Base-by-base conservation (phyloP, 2,797 vertebrate genomes). In the Amblyraja radiata region DNA sequence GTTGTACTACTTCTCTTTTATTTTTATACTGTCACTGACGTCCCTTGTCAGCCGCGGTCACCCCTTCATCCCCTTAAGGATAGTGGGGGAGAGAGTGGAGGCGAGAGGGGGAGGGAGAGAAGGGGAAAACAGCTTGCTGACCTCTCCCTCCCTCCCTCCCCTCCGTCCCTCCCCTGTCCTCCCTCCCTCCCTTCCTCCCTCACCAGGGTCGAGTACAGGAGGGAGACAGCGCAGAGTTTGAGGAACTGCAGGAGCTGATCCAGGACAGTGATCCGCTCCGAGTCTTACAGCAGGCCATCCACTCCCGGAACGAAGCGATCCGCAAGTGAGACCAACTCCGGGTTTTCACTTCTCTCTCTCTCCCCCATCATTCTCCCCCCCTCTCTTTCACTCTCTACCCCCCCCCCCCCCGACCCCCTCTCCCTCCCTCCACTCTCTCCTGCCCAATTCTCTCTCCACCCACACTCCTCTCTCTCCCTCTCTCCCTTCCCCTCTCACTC, bases 301-400 rank as follows among this genome's bases (percentile, higher is more conserved):
- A 95, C 95, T 97, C 97, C 93, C 93, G 97, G 73, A 97, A 98
- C 94, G 97, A 98, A 93, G 97, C 97, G 94, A 97, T 98, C n/a
- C n/a, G n/a, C n/a, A n/a, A n/a, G n/a, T n/a, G n/a, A n/a, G n/a
- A n/a, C n/a, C n/a, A n/a, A n/a, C 54, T 80, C 77, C 77, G 9
- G 28, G 61, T 11, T 14, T 9, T 23, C 25, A 5, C 28, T 16
- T 84, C 71, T 21, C 18, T 5, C 71, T 73, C 71, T 73, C 14
- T 28, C 32, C 21, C 2, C 2, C 16, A 21, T 5, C 73, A 1
- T 25, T 9, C 32, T 28, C 36, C 11, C 7, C 21, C 36, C 7
- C 54, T 28, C 3, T 32, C 18, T 10, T 28, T 73, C 28, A 18
- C 9, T 18, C 36, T n/a, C 5, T 5, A 23, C n/a, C 6, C 68